phyloP scores from a whole-genome alignment of 2,888 invertebrate species.

The Coenonympha glycerion region DNA sequence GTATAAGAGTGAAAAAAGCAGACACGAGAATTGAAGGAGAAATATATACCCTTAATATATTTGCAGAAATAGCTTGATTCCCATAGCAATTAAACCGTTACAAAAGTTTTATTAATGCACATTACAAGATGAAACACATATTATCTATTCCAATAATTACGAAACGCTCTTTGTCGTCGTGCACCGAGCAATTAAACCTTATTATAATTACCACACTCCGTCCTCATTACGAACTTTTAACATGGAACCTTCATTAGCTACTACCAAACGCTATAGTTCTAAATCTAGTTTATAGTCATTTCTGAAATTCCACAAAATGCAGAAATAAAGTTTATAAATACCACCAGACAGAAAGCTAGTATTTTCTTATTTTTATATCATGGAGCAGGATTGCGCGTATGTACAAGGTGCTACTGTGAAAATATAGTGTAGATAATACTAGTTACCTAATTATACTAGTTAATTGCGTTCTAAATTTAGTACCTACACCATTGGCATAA shows the following conservation, averaged over 20 bases:
- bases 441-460: too few relatives aligned
- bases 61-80: too few relatives aligned
- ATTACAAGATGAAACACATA: background rate
- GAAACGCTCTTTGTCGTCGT: conserved; percentile 19
- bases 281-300: conserved; percentile 11
- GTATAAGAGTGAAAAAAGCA: too few relatives aligned
- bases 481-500: too few relatives aligned
- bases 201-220: conserved; percentile 26
- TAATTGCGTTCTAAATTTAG: too few relatives aligned
- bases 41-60: too few relatives aligned
- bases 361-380: conserved; percentile 5
- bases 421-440: too few relatives aligned
- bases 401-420: too few relatives aligned
- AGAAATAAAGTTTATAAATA: conserved; percentile 10
- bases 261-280: background rate
- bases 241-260: conserved; percentile 28
- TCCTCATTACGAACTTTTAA: conserved; percentile 18
- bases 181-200: conserved; percentile 25
- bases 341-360: background rate
- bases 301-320: conserved; percentile 17
- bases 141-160: conserved; percentile 14
- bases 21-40: too few relatives aligned
- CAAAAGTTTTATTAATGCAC: background rate
- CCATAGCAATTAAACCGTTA: background rate
- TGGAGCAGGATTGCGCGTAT: background rate